Base-by-base conservation (phyloP, 2,888 invertebrate genomes). In the Parnassius mnemosyne region DNA sequence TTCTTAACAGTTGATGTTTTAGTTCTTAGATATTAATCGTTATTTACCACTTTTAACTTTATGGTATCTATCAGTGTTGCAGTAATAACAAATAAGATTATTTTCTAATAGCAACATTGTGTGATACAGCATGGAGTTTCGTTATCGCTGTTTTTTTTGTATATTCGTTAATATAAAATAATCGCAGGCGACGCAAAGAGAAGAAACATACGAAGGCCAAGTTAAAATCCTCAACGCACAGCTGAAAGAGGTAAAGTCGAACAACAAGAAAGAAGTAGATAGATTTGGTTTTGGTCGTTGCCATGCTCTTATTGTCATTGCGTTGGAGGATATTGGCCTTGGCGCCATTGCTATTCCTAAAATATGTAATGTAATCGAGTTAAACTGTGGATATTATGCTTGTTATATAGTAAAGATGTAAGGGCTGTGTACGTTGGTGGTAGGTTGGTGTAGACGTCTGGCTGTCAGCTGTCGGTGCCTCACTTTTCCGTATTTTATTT, bases 161-260 rank as follows among this genome's bases (percentile, higher is more conserved):
- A 80, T 80, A 68, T 84, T 84, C 81, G 85, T 87, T 88, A 89
- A 90, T 80, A 81, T 82, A 81, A 77, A 80, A 88, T 87, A 85
- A 86, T 86, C 86, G 83, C 93, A 98, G 97, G 97, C 98, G 80
- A 97, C 97, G 83, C 96, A 97, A 93, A 96, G 97, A 92, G 98
- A 98, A 93, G 98, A 98, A 92, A 95, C 96, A 76, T 97, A 95
- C 93, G 96, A 97, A 88, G 94, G 94, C 87, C 97, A 97, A 93
- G 96, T 97, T 84, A 97, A 97, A 94, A 93, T 95, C 82, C 94
- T 97, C 92, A 95, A 96, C 91, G 94, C 95, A 89, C 95, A 96
- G 91, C 94, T 98, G 79, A 96, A 96, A 95, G 97, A 98, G 97
- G 98, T 98, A 96, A 95, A 84, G 71, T 72, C 71, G 49, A 62